Evolutionary conservation across 53 echinoderm and acorn worm species (phyloP), one percentile per base, ranked within the genome.

Genomic region (Arbacia lixula): DNA sequence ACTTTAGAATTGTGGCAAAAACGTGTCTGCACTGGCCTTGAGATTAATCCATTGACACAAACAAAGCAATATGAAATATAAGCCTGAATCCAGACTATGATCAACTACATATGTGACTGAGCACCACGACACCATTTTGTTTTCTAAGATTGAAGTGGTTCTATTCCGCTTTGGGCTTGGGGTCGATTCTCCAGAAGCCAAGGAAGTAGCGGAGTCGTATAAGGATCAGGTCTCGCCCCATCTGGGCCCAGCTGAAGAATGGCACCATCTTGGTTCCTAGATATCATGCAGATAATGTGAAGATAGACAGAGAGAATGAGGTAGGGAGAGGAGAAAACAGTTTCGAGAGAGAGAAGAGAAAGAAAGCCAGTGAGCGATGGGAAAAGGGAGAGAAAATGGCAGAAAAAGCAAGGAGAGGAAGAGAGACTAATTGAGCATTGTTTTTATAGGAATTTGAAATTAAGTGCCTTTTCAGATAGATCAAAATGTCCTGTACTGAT

Each of bases 261-360:
- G 96, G 96, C 16, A 93, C 87, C 91, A 96, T 96, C 87, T 96
- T 96, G 28, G 96, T 91, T 27, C 96, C 96, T 96, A 50, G n/a
- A n/a, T n/a, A n/a, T n/a, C n/a, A n/a, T n/a, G n/a, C n/a, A 64
- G 40, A 84, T 8, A 64, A 64, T 14, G 5, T 56, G 57, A 56
- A 16, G 20, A 56, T 8, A 14, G 46, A 46, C 8, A 14, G 46
- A 14, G 46, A 46, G 46, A 14, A 14, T 46, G 46, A 46, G 46
- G 46, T 8, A 46, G 46, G 46, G 8, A 46, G 14, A 46, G 46
- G 8, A 46, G 46, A 46, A 46, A 46, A 46, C n/a, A n/a, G n/a
- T n/a, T n/a, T n/a, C n/a, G n/a, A n/a, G n/a, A n/a, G n/a, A n/a
- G n/a, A n/a, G n/a, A 14, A 46, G 46, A 46, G 46, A 46, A 14